Base-by-base conservation (phyloP, 1,140 invertebrate genomes). In the Sminthurinus signatus region DNA sequence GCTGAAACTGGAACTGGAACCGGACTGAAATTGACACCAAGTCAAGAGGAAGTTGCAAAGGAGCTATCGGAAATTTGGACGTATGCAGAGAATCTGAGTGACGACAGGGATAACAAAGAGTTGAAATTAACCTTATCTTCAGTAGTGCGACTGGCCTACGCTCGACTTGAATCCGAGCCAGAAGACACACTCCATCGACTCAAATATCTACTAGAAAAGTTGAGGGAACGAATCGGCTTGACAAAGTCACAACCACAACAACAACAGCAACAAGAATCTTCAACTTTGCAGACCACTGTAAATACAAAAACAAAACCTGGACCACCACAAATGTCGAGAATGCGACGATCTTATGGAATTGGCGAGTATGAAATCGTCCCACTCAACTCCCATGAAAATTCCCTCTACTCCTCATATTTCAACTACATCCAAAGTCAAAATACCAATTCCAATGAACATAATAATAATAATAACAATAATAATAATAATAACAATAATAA, bases 131-230 rank as follows among this genome's bases (percentile, higher is more conserved):
- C 70, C 5, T 42, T 72, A n/a, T 67, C 51, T n/a, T 59, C 64
- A 8, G 44, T 72, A 10, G 62, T 72, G 32, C 67, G 67, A 46
- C 60, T 72, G 43, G 62, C 70, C 15, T 72, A 72, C 46, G 65
- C 64, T 10, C 25, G 67, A 12, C 23, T 72, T 15, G 48, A 65
- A 31, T 56, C 29, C 23, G 64, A 67, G 42, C 56, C 67, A 32
- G 64, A 69, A 31, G 67, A 67, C 25, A 67, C 58, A 14, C 56
- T 72, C 5, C 31, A 62, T 55, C 57, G 60, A 12, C 54, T 72
- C 2, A 67, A 67, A 51, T 60, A 67, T 60, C 54, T 72, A 14
- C 55, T 72, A 27, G 21, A 60, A 51, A 52, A 64, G 36, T 36
- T 71, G 25, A 48, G 62, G 39, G 27, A 43, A 19, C 31, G 60